Conservation (phyloP, 2,888 invertebrate species). For the Lithophane semibrunnea region DNA sequence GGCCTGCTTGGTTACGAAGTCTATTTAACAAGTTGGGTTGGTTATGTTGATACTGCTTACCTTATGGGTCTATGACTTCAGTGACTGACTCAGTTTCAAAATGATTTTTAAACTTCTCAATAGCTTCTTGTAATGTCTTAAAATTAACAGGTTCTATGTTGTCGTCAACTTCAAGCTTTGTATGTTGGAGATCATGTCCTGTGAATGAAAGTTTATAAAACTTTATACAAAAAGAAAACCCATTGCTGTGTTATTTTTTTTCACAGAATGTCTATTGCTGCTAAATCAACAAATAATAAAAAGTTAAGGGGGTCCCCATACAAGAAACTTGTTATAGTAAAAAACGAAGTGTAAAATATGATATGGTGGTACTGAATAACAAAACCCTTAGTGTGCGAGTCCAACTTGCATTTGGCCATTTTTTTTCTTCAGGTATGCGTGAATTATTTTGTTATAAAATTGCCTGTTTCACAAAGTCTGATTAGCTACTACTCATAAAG, state of each 20-base stretch:
- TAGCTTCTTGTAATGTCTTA: constrained; percentile 79
- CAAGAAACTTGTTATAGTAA: no score
- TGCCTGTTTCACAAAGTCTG: background rate
- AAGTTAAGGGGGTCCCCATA: no score
- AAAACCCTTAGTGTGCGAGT: no score
- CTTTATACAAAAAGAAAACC: background rate
- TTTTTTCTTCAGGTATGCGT: background rate
- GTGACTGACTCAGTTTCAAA: constrained; percentile 48
- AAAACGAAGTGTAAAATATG: no score
- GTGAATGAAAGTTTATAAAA: constrained; percentile 42
- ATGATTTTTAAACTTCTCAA: constrained; percentile 77
- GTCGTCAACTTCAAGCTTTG: constrained; percentile 68
- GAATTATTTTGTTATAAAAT: background rate
- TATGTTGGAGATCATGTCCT: constrained; percentile 72
- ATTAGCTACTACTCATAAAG: background rate
- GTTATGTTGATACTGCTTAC: constrained; percentile 1
- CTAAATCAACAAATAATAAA: no score
- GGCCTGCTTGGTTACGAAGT: no score
- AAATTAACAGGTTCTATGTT: constrained; percentile 78
- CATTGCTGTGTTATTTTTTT: background rate
- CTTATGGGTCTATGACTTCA: constrained; percentile 36
- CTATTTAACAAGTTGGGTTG: background rate
- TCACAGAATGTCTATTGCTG: no score
- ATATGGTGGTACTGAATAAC: no score
- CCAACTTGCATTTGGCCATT: no score